Conservation (phyloP, 2,113 vertebrate species). For the Falco punctatus region DNA sequence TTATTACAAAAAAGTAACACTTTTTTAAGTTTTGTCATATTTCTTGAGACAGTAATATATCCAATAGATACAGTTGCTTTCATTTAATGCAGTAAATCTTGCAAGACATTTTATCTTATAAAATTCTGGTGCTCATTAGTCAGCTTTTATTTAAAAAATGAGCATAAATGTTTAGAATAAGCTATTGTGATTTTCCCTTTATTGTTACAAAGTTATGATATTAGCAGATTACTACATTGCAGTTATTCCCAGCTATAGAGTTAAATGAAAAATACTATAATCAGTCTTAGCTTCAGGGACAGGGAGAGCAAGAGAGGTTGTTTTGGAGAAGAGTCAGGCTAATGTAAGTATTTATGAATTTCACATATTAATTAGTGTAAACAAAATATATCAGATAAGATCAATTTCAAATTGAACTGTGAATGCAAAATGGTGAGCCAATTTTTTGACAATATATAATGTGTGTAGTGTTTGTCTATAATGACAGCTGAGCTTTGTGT, state of each 20-base stretch:
- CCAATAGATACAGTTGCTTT: neutral
- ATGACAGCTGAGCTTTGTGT: neutral
- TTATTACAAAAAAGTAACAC: neutral
- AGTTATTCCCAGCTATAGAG: neutral
- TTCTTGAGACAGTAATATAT: neutral
- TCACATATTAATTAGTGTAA: neutral
- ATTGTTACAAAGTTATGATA: neutral
- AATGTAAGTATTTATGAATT: neutral
- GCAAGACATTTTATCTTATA: neutral
- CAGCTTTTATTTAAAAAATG: neutral
- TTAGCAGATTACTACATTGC: too few species aligned
- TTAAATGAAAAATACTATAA: neutral
- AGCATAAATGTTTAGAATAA: neutral
- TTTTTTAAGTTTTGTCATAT: neutral
- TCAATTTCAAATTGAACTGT: neutral
- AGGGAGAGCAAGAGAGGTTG: neutral
- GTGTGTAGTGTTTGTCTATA: neutral
- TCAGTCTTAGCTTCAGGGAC: neutral
- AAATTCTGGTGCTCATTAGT: neutral
- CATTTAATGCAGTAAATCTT: neutral
- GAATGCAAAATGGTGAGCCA: neutral
- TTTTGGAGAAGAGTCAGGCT: neutral
- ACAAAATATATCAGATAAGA: neutral
- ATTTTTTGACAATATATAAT: neutral
- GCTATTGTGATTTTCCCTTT: neutral